phyloP scores from a whole-genome alignment of 1,140 invertebrate genomes.

The Mylabris phalerata region DNA sequence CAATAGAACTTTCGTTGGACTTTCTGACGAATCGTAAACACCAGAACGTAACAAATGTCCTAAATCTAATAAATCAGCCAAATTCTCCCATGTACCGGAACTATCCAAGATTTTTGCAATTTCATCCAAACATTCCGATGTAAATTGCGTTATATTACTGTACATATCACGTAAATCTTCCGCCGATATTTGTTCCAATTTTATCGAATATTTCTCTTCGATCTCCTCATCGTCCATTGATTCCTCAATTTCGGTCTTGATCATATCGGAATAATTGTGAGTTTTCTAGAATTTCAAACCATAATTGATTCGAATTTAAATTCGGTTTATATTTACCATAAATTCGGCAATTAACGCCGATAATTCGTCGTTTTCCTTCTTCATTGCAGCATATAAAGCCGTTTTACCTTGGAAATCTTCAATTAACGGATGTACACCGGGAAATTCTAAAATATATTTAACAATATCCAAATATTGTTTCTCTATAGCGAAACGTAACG shows the following conservation, averaged over 20 bases:
- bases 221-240: conserved; percentile 26
- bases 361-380: conserved; percentile 22
- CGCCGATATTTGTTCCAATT: conserved; percentile 15
- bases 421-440: conserved; percentile 18
- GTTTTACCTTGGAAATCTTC: conserved; percentile 25
- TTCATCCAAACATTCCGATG: conserved; percentile 24
- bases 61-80: conserved; percentile 31
- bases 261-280: conserved; percentile 16
- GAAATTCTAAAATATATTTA: conserved; percentile 44
- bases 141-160: conserved; percentile 16
- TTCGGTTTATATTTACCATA: conserved; percentile 19
- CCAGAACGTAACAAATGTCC: conserved; percentile 26
- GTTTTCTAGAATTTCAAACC: conserved; percentile 14
- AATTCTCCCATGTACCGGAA: conserved; percentile 25
- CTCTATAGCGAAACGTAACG: conserved; percentile 51
- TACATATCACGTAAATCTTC: conserved; percentile 26
- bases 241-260: conserved; percentile 24
- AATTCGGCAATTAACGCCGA: conserved; percentile 21
- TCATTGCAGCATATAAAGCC: conserved; percentile 25
- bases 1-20: conserved; percentile 26
- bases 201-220: conserved; percentile 18
- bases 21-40: conserved; percentile 15
- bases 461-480: conserved; percentile 44
- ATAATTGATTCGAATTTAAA: background rate
- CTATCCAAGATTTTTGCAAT: conserved; percentile 28